A percentile compares a stretch with the other conserved stretches of the same genome.
Evolutionary conservation across 2,113 vertebrate genomes (phyloP).

Genomic region (Colossoma macropomum): DNA sequence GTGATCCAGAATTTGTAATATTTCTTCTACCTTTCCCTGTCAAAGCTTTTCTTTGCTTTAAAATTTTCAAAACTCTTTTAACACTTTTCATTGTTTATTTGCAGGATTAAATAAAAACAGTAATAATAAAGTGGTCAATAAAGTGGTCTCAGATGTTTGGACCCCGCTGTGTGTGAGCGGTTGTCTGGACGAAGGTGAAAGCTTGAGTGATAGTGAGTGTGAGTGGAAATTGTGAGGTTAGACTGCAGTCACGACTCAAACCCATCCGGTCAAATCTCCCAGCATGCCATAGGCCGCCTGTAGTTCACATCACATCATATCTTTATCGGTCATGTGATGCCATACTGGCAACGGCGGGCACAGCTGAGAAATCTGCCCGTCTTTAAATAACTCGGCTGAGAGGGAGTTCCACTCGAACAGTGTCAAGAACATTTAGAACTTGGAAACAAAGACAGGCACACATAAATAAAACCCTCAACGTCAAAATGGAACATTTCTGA

Average conservation of each 20-base stretch:
- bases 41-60: too few species aligned
- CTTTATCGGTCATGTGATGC: constrained; percentile 44
- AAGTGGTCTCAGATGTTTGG: too few species aligned
- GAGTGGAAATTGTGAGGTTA: neutral
- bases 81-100: too few species aligned
- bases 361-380: constrained; percentile 14
- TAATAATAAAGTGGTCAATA: too few species aligned
- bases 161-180: too few species aligned
- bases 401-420: neutral
- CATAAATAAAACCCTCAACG: constrained; percentile 3
- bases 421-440: constrained; percentile 2
- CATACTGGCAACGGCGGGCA: constrained; percentile 6
- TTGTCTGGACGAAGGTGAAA: neutral
- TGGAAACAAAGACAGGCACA: neutral
- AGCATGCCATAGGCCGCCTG: neutral
- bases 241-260: neutral
- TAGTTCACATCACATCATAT: constrained; percentile 51
- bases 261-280: neutral
- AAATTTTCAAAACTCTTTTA: too few species aligned
- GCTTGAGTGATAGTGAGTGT: neutral
- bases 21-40: too few species aligned
- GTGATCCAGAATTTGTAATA: too few species aligned
- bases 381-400: constrained; percentile 25
- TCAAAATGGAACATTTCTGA: constrained; percentile 6
- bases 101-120: too few species aligned